Evolutionary conservation across 2,888 invertebrate species (phyloP).

Genomic region (Aproaerema taeniolella): DNA sequence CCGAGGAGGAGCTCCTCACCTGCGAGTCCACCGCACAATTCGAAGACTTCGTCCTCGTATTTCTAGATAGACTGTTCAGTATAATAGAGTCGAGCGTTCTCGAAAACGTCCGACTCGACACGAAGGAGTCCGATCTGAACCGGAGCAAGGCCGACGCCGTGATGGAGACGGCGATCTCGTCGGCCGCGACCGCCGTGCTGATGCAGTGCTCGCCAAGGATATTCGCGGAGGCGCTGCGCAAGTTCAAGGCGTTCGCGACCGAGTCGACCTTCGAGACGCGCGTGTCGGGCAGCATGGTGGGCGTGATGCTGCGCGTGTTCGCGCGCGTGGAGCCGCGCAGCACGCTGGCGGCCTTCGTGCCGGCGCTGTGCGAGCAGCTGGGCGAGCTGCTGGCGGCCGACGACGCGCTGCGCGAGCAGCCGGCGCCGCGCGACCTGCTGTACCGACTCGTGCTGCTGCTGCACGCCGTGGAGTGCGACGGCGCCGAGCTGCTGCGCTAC

Average conservation of each 20-base stretch:
- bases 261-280: conserved; percentile 88
- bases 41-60: conserved; percentile 92
- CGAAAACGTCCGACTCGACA: conserved; percentile 82
- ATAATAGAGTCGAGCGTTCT: conserved; percentile 84
- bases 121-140: conserved; percentile 73
- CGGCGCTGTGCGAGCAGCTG: conserved; percentile 83
- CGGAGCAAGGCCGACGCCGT: conserved; percentile 84
- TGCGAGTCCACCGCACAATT: conserved; percentile 91
- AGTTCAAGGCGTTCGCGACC: conserved; percentile 84
- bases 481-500: conserved; percentile 80
- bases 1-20: conserved; percentile 84
- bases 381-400: conserved; percentile 77
- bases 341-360: conserved; percentile 84
- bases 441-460: conserved; percentile 87
- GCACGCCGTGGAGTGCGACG: conserved; percentile 82
- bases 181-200: conserved; percentile 82
- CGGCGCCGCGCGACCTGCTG: conserved; percentile 85
- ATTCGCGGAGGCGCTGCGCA: conserved; percentile 82
- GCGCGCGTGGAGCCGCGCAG: conserved; percentile 81
- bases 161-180: conserved; percentile 83
- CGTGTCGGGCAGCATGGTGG: conserved; percentile 89
- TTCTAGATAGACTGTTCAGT: conserved; percentile 85
- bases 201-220: conserved; percentile 84
- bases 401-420: conserved; percentile 85
- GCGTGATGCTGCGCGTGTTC: conserved; percentile 82